Evolutionary conservation across 2,113 vertebrate species (phyloP).

Genomic region (Chlamydotis undulata): DNA sequence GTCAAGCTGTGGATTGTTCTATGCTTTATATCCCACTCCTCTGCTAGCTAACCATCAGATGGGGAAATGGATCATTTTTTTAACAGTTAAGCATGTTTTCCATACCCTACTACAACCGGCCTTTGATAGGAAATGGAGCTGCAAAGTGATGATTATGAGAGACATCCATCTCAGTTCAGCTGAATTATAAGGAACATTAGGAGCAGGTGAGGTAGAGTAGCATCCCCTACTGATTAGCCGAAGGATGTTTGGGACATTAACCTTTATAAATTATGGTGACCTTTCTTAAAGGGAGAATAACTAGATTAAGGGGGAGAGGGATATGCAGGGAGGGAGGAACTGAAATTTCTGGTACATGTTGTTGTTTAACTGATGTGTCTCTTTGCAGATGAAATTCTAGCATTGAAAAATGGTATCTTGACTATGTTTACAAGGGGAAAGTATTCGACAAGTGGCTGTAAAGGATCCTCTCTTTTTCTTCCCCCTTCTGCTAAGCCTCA

Average conservation of each 20-base stretch:
- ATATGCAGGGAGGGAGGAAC: background rate
- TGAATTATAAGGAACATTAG: constrained; percentile 20
- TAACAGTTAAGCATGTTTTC: constrained; percentile 5
- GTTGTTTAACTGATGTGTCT: background rate
- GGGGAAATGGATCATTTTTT: constrained; percentile 21
- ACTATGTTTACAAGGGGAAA: background rate
- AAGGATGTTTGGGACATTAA: constrained; percentile 36
- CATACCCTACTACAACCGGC: background rate
- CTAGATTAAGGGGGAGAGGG: background rate
- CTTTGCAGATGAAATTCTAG: background rate
- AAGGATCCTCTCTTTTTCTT: constrained; percentile 42
- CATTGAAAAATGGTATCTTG: background rate
- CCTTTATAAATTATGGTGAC: constrained; percentile 47
- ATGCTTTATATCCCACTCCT: background rate
- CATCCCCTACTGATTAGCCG: constrained; percentile 47
- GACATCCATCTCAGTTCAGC: constrained; percentile 36
- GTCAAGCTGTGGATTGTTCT: background rate
- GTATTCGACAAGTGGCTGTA: background rate
- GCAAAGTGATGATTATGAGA: constrained; percentile 28
- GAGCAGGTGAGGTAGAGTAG: constrained; percentile 43
- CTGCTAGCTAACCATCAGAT: background rate
- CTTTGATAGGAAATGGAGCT: constrained; percentile 47
- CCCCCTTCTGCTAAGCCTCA: constrained; percentile 81
- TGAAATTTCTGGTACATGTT: background rate
- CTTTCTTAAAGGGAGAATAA: constrained; percentile 13